phyloP scores from a whole-genome alignment of 2,888 invertebrate species.

The Hesperia comma region DNA sequence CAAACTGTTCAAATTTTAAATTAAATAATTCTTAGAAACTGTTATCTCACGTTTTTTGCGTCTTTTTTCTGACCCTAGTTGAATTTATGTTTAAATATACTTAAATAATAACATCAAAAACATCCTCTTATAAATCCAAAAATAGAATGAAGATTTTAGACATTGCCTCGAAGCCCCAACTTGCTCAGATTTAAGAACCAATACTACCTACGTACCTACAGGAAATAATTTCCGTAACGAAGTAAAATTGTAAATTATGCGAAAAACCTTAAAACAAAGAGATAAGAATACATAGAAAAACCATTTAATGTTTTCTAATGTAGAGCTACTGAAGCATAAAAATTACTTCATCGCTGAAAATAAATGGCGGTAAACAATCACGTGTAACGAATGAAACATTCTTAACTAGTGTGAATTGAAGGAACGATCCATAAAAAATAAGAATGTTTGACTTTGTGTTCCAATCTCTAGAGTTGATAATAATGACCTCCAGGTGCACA shows the following conservation, averaged over 20 bases:
- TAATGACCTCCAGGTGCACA: slow-evolving; percentile 69
- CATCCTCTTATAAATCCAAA: no score
- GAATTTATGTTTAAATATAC: no score
- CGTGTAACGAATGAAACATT: slow-evolving; percentile 47
- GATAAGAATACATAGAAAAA: not conserved
- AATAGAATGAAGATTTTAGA: no score
- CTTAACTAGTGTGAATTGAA: slow-evolving; percentile 57
- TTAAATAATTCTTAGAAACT: not conserved
- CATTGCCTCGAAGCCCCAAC: no score
- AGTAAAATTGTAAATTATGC: no score
- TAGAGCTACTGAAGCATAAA: slow-evolving; percentile 21
- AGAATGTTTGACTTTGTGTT: slow-evolving; percentile 51
- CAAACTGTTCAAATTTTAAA: not conserved
- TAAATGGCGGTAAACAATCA: slow-evolving; percentile 52
- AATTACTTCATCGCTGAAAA: slow-evolving; percentile 57
- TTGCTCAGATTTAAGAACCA: no score
- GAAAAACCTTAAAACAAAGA: not conserved
- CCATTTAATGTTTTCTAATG: not conserved
- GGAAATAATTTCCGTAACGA: no score
- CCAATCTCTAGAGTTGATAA: slow-evolving; percentile 58
- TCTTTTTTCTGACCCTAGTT: not conserved
- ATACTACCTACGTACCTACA: no score
- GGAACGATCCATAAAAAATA: slow-evolving; percentile 50
- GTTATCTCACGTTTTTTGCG: not conserved
- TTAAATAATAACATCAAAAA: no score